Conservation (phyloP, 2,113 vertebrate species). For the Albula glossodonta region DNA sequence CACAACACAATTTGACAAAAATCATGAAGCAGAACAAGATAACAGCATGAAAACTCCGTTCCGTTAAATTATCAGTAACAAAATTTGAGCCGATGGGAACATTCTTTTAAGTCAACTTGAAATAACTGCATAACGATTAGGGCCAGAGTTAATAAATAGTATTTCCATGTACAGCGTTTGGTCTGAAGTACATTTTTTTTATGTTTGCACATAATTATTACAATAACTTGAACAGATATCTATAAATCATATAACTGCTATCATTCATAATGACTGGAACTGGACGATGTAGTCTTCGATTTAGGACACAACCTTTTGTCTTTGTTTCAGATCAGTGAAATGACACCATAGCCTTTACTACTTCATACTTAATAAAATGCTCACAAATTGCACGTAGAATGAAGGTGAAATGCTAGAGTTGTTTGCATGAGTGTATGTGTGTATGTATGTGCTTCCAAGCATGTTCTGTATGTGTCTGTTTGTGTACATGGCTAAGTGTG, state of each 20-base stretch:
- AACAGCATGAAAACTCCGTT: background rate
- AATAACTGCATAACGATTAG: no score
- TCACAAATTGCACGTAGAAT: no score
- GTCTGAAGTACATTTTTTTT: background rate
- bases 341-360: no score
- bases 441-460: background rate
- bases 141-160: no score
- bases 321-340: no score
- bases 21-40: background rate
- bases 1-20: background rate
- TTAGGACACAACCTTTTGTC: no score
- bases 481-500: no score
- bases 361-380: no score
- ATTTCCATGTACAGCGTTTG: background rate
- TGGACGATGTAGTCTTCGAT: no score
- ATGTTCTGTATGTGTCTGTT: background rate
- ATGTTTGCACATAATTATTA: background rate
- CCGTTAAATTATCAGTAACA: background rate
- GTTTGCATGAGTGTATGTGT: background rate
- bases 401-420: conserved; percentile 18
- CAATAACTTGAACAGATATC: background rate
- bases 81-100: background rate
- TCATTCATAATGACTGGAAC: no score
- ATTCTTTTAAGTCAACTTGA: background rate
- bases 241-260: no score